Percentiles rank a stretch among this genome's conserved stretches.
phyloP scores from a whole-genome alignment of 2,888 invertebrate species.

The Colostygia pectinataria region DNA sequence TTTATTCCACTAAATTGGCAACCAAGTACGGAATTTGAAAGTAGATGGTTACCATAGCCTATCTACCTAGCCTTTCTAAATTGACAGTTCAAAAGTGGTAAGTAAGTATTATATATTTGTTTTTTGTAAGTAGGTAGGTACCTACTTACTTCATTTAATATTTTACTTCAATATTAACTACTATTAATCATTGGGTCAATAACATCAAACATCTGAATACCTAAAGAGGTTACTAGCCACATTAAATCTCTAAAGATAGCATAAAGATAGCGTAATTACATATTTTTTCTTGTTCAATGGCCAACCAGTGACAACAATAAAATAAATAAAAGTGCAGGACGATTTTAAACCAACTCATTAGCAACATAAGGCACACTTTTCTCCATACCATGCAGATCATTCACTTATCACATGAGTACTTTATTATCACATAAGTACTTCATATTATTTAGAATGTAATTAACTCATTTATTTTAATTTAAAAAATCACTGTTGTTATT shows the following conservation, averaged over 20 bases:
- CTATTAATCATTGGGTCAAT: not conserved
- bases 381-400: constrained; percentile 16
- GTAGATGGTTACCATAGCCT: too few relatives aligned
- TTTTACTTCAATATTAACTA: too few relatives aligned
- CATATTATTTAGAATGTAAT: too few relatives aligned
- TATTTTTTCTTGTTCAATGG: not conserved
- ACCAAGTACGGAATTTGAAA: too few relatives aligned
- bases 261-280: not conserved
- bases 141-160: too few relatives aligned
- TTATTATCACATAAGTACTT: constrained; percentile 20
- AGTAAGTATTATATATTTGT: too few relatives aligned
- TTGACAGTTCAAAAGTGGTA: too few relatives aligned
- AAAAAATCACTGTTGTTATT: constrained; percentile 21
- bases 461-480: constrained; percentile 20
- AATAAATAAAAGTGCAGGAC: not conserved
- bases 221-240: too few relatives aligned
- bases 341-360: constrained; percentile 17
- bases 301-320: not conserved
- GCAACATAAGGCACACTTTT: constrained; percentile 17
- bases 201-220: too few relatives aligned
- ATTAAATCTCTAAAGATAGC: not conserved
- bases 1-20: too few relatives aligned
- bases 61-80: too few relatives aligned
- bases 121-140: too few relatives aligned
- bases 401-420: constrained; percentile 24